Conservation (phyloP, 2,888 invertebrate genomes). For the Altica lythri region DNA sequence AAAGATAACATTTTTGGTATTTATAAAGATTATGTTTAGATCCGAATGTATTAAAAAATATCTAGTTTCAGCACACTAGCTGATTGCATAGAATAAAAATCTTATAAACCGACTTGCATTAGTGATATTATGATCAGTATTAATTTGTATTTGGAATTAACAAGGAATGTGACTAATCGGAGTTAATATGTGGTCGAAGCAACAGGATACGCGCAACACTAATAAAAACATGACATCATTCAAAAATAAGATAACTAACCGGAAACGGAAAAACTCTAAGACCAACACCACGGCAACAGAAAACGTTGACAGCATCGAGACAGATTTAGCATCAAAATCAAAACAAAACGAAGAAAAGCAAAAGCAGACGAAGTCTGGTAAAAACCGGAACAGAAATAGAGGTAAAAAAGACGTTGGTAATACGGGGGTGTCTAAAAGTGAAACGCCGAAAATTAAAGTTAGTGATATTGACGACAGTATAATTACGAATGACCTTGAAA, state of each 20-base stretch:
- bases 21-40: no score
- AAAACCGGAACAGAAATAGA: conserved; percentile 40
- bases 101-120: conserved; percentile 9
- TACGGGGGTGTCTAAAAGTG: conserved; percentile 13
- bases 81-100: no score
- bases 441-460: neutral
- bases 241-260: conserved; percentile 55
- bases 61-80: no score
- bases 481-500: conserved; percentile 38
- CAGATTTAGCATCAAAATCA: conserved; percentile 31
- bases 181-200: conserved; percentile 55
- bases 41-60: no score
- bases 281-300: conserved; percentile 36
- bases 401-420: conserved; percentile 36
- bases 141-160: conserved; percentile 15
- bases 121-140: neutral
- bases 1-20: no score
- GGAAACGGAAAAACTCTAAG: conserved; percentile 54
- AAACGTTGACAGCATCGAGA: conserved; percentile 31
- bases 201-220: conserved; percentile 51
- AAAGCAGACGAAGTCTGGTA: conserved; percentile 37
- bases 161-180: conserved; percentile 36
- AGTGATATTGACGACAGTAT: conserved; percentile 26
- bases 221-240: conserved; percentile 55
- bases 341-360: conserved; percentile 37